Evolutionary conservation across 2,888 invertebrate species (phyloP).

Genomic region (Timema podura): DNA sequence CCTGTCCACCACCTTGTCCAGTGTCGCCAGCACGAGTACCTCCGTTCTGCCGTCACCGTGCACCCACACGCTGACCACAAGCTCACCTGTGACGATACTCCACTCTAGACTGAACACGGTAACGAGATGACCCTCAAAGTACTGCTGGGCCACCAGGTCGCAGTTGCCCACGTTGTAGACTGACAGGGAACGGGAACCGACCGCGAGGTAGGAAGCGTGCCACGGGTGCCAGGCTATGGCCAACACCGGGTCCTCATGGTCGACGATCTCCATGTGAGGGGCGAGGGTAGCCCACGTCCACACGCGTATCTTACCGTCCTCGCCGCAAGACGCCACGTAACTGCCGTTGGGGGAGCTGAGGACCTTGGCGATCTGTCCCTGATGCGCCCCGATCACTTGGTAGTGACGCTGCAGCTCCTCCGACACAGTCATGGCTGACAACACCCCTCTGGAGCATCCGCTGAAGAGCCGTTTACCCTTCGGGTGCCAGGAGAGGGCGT

Average conservation of each 20-base stretch:
- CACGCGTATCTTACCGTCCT: constrained; percentile 17
- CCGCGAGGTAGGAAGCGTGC: constrained; percentile 11
- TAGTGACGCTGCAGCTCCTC: neutral
- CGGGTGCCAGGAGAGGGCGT: constrained; percentile 7
- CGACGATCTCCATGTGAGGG: constrained; percentile 18
- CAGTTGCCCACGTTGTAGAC: constrained; percentile 14
- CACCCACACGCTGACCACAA: constrained; percentile 18
- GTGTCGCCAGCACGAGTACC: constrained; percentile 12
- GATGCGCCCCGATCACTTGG: constrained; percentile 17
- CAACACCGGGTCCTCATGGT: neutral
- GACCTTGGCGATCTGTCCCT: constrained; percentile 10
- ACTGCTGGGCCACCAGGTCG: neutral
- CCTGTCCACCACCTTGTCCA: constrained; percentile 18
- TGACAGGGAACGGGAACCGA: constrained; percentile 1
- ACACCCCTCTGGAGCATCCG: constrained; percentile 12
- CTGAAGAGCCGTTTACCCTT: neutral
- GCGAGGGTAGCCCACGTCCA: constrained; percentile 15
- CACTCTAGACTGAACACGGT: constrained; percentile 11
- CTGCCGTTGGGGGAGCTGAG: constrained; percentile 20
- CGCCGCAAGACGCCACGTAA: constrained; percentile 22
- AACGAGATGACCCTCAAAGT: constrained; percentile 1
- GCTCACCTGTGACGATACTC: constrained; percentile 14
- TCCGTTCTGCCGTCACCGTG: neutral
- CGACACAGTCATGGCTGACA: neutral
- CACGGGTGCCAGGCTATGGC: constrained; percentile 20